These are phyloP conservation scores for Drosophila affinis DNA, from an alignment of 2,888 invertebrate species.

Conservation along the genomic window DNA sequence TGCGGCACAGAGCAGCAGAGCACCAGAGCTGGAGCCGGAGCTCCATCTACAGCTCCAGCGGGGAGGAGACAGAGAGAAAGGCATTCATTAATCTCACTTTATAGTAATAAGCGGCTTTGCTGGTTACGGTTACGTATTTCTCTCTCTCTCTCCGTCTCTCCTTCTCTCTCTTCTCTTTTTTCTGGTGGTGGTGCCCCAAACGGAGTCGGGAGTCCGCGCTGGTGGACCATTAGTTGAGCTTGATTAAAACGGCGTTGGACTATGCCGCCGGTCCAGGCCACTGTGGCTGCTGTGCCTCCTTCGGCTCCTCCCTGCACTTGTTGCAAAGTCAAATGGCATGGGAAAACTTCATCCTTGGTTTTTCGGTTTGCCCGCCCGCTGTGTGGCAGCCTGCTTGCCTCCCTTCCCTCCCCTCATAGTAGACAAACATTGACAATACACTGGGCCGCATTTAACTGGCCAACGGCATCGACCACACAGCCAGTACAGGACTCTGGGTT, in stretches of 20 bases:
- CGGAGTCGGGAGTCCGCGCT: constrained; percentile 13
- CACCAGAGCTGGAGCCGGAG: constrained; percentile 19
- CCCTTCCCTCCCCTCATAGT: constrained; percentile 22
- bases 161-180: constrained; percentile 14
- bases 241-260: constrained; percentile 71
- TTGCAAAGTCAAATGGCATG: constrained; percentile 74
- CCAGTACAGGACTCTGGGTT: not conserved
- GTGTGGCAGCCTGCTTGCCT: constrained; percentile 2
- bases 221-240: constrained; percentile 69
- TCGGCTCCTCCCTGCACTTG: constrained; percentile 55
- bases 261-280: constrained; percentile 14
- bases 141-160: constrained; percentile 8
- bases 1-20: constrained; percentile 14
- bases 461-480: constrained; percentile 56
- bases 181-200: constrained; percentile 4
- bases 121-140: constrained; percentile 60
- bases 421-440: constrained; percentile 76
- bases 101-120: constrained; percentile 80
- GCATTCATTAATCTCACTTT: constrained; percentile 81
- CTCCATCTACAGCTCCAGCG: not conserved
- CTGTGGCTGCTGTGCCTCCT: not conserved
- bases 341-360: constrained; percentile 70
- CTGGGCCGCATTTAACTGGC: constrained; percentile 74
- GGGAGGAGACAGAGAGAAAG: constrained; percentile 2
- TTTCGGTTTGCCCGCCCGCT: constrained; percentile 22